Conservation (phyloP, 2,888 invertebrate genomes). For the Pristionchus entomophagus region DNA sequence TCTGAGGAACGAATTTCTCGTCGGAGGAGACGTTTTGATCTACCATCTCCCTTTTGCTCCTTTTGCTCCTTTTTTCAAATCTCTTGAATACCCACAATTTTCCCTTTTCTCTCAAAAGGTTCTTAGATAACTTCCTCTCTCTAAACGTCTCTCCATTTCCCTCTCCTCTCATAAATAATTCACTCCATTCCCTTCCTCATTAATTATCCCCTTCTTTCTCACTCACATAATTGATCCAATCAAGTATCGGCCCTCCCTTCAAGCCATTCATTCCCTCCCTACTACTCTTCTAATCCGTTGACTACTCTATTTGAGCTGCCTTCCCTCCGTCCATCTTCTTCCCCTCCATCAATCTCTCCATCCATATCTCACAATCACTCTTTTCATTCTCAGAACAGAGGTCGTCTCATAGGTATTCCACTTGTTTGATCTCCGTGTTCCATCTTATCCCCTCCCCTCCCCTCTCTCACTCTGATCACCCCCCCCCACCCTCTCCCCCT, state of each 20-base stretch:
- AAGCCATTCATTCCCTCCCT: not conserved
- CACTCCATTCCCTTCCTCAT: slow-evolving; percentile 28
- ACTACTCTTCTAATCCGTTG: not conserved
- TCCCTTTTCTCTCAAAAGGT: not conserved
- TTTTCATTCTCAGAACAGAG: not conserved
- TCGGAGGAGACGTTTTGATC: not conserved
- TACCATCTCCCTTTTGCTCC: not conserved
- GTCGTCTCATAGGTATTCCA: not conserved
- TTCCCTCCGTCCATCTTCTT: not conserved
- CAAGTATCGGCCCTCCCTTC: not conserved
- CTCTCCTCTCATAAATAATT: slow-evolving; percentile 17
- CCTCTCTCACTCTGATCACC: not conserved
- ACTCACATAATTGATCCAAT: slow-evolving; percentile 31
- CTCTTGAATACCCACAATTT: no score
- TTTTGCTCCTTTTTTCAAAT: not conserved
- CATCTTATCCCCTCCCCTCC: not conserved
- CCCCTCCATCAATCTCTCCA: not conserved
- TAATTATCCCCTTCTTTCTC: slow-evolving; percentile 4
- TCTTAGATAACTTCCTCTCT: not conserved
- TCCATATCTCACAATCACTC: not conserved
- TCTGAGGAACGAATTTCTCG: not conserved
- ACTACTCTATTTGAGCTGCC: not conserved
- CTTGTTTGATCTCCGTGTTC: slow-evolving; percentile 28
- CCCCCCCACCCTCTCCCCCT: not conserved
- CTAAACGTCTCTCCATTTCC: not conserved